These are phyloP conservation scores for Cantharis rustica DNA, from an alignment of 2,888 invertebrate genomes.

Conservation along the genomic window DNA sequence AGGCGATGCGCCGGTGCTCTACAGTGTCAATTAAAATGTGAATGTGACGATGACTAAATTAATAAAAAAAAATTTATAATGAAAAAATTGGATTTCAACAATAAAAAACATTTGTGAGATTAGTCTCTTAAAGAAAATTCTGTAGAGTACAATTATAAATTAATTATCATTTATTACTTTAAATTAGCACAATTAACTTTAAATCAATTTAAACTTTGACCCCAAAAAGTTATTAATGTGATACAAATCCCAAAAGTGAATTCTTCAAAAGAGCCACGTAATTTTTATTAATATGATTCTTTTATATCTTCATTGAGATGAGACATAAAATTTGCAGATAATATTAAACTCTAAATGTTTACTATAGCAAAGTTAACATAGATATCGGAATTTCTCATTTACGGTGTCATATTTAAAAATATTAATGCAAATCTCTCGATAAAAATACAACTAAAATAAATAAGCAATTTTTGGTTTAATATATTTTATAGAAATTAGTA, in stretches of 20 bases:
- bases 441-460: background rate
- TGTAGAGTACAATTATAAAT: background rate
- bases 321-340: background rate
- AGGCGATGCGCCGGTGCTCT: no score
- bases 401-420: background rate
- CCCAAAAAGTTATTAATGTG: background rate
- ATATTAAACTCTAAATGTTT: background rate
- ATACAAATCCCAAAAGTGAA: background rate
- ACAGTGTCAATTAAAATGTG: no score
- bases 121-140: background rate
- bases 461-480: background rate
- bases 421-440: background rate
- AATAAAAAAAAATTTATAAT: no score
- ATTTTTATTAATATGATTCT: background rate
- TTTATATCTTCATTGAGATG: background rate
- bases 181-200: background rate
- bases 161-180: background rate
- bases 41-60: no score
- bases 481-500: background rate
- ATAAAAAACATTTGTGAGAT: no score
- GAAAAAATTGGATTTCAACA: no score
- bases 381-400: background rate
- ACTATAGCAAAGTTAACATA: no score
- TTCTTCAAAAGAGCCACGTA: background rate
- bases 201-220: background rate